phyloP scores from a whole-genome alignment of 1,140 invertebrate genomes.

The Formica selysi region DNA sequence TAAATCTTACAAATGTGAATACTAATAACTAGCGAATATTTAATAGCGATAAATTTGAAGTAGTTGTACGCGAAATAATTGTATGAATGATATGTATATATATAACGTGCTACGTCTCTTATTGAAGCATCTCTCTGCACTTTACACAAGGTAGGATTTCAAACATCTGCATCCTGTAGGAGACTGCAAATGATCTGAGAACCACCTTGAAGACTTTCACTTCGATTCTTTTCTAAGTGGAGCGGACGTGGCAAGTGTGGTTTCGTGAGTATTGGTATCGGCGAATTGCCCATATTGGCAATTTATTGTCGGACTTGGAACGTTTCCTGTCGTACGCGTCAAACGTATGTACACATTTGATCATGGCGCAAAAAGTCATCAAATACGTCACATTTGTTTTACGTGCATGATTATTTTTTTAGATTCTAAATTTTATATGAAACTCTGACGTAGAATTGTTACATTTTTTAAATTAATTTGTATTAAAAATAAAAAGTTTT shows the following conservation, averaged over 20 bases:
- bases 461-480: not conserved
- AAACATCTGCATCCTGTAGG: conserved; percentile 76
- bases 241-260: conserved; percentile 76
- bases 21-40: not conserved
- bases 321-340: conserved; percentile 25
- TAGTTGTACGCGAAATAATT: conserved; percentile 28
- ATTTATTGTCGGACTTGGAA: conserved; percentile 16
- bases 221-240: conserved; percentile 75
- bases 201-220: conserved; percentile 77
- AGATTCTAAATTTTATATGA: not conserved
- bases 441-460: not conserved
- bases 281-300: conserved; percentile 62
- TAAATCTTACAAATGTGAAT: not conserved
- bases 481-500: not conserved
- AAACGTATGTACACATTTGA: conserved; percentile 26
- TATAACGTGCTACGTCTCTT: conserved; percentile 1
- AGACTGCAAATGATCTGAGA: conserved; percentile 75
- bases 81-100: not conserved
- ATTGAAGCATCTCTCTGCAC: conserved; percentile 43
- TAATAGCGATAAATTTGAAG: not conserved
- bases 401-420: not conserved
- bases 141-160: conserved; percentile 68
- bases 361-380: conserved; percentile 11
- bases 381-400: not conserved
- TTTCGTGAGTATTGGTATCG: conserved; percentile 65